phyloP scores from a whole-genome alignment of 2,888 invertebrate genomes.

The Rotaria macrura region DNA sequence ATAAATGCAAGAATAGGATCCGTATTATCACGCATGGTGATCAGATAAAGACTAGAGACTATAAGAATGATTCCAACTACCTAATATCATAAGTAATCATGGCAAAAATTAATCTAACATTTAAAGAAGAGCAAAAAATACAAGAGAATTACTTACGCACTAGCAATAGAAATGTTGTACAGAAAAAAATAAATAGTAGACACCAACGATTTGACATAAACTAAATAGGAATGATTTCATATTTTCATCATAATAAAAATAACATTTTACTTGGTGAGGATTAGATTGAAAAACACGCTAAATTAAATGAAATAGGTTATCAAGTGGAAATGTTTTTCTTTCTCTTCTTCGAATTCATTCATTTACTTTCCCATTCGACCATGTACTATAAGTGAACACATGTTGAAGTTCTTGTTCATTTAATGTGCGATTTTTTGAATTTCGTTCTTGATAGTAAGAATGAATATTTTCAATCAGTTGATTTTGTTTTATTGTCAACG shows the following conservation, averaged over 20 bases:
- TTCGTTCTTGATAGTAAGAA: background rate
- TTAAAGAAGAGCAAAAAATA: too few relatives aligned
- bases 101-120: too few relatives aligned
- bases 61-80: background rate
- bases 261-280: background rate
- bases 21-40: background rate
- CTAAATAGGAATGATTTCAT: background rate
- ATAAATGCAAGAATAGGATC: background rate
- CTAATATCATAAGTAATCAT: background rate
- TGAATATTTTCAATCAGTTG: background rate
- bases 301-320: too few relatives aligned
- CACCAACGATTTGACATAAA: background rate
- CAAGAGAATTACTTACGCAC: background rate
- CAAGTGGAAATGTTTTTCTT: too few relatives aligned
- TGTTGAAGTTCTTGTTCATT: background rate
- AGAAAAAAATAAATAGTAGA: background rate
- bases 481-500: background rate
- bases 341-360: background rate
- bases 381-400: background rate
- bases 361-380: background rate
- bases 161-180: background rate
- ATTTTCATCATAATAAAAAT: background rate
- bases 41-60: background rate
- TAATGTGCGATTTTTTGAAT: background rate
- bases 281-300: background rate